Base-by-base conservation (phyloP, 35 echinoderm and acorn worm genomes). In the Patiria miniata region DNA sequence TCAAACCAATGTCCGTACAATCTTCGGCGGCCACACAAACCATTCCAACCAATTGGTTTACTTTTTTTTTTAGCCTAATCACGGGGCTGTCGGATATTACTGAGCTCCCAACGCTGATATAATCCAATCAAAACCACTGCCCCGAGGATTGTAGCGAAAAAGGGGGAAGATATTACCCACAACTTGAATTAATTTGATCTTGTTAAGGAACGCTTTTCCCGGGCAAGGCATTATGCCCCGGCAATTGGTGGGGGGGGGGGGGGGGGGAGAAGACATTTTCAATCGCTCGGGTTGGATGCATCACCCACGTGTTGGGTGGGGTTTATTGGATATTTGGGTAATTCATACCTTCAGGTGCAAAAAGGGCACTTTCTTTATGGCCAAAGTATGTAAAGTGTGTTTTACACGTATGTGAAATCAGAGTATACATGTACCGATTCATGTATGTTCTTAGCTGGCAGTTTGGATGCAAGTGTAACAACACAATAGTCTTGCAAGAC, bases 1-100 rank as follows among this genome's bases (percentile, higher is more conserved):
- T 73, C 65, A 73, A 73, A 73, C 65, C 65, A 73, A 73, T 73
- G 65, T 73, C 65, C 26, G 65, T 73, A 73, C 65, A 73, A 73
- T 6, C 26, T 23, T 73, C 65, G 26, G 65, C 26, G 10, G 65
- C 65, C 34, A 1, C 65, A 61, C 14, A 47, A 47, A 6, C 4
- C 42, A 47, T 47, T 47, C 4, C 42, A 34, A 14, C 65, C 23
- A 73, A 73, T 73, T 73, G 65, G 65, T 73, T 73, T 73, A 30
- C 65, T 73, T 73, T 73, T 2, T n/a, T n/a, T n/a, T n/a, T n/a
- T n/a, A 18, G 2, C 42, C 29, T 73, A 73, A 73, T 73, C 65
- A 73, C 29, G 19, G 26, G 65, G 65, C 42, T 73, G 65, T 73
- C 34, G 65, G 65, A 73, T 73, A 73, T 73, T 30, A 23, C 65